Conservation (phyloP, 2,113 vertebrate species). For the Amblyornis subalaris region DNA sequence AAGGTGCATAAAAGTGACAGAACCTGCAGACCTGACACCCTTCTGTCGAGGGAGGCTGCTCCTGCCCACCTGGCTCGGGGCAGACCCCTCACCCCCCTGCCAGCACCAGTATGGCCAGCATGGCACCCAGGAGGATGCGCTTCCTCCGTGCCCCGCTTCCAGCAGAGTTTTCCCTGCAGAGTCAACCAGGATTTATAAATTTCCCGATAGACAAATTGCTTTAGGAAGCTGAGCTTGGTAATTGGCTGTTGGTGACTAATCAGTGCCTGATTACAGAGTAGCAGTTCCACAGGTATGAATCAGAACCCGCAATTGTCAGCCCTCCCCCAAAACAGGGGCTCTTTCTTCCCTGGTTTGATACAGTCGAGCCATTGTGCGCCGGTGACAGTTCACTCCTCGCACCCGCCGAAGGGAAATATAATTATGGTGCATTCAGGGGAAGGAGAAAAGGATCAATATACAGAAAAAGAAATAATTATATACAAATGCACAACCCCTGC, state of each 20-base stretch:
- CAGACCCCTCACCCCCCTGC: neutral
- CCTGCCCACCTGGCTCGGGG: accelerated
- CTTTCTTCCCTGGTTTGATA: neutral
- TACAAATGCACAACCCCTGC: neutral
- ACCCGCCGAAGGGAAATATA: neutral
- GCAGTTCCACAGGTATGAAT: slow-evolving; percentile 57
- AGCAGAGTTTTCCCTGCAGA: neutral
- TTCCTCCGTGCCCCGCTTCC: neutral
- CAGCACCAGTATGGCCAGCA: neutral
- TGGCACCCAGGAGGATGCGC: accelerated
- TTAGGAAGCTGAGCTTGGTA: slow-evolving; percentile 2
- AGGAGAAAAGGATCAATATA: slow-evolving; percentile 37
- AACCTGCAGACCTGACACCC: neutral
- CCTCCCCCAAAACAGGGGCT: slow-evolving; percentile 17
- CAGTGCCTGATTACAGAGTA: slow-evolving; percentile 36
- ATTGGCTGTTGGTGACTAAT: slow-evolving; percentile 47
- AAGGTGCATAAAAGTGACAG: neutral
- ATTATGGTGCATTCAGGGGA: neutral
- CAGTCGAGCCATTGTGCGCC: neutral
- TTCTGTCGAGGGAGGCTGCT: neutral
- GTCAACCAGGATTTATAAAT: neutral
- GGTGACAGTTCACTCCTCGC: neutral
- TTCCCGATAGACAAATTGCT: neutral
- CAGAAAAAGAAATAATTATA: slow-evolving; percentile 48
- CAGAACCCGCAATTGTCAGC: slow-evolving; percentile 46